Evolutionary conservation across 1,140 invertebrate genomes (phyloP).

Genomic region (Tetramorium simillimum): DNA sequence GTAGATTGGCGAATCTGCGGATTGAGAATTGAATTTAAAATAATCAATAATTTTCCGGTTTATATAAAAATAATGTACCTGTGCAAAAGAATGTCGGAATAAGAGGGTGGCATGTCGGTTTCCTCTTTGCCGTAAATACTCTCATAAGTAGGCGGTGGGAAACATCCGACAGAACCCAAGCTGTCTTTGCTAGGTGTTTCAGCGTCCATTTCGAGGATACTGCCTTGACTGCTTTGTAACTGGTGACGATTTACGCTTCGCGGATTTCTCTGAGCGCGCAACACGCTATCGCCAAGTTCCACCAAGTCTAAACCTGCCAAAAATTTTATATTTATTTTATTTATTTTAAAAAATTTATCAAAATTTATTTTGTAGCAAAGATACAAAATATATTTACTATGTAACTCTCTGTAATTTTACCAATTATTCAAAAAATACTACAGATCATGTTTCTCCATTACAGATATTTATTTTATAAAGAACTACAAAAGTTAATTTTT

Average conservation of each 20-base stretch:
- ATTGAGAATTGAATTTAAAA: neutral
- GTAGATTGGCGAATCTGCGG: conserved; percentile 79
- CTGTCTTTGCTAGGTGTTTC: conserved; percentile 83
- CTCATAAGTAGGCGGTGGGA: conserved; percentile 84
- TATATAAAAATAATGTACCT: conserved; percentile 68
- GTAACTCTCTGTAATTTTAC: neutral
- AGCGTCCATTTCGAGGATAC: conserved; percentile 82
- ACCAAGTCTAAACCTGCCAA: conserved; percentile 85
- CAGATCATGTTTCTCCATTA: neutral
- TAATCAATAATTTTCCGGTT: neutral
- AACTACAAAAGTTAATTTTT: neutral
- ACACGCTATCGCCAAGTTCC: conserved; percentile 85
- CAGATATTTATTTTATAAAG: neutral
- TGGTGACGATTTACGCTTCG: conserved; percentile 78
- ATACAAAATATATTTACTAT: neutral
- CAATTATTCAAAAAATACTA: neutral
- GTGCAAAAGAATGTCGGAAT: conserved; percentile 83
- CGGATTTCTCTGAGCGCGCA: conserved; percentile 82
- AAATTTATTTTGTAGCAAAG: conserved; percentile 3
- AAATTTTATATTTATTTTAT: neutral
- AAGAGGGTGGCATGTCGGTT: conserved; percentile 82
- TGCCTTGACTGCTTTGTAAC: conserved; percentile 79
- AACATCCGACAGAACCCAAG: conserved; percentile 79
- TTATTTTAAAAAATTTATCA: neutral
- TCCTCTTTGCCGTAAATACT: conserved; percentile 84